Percentiles rank a stretch among this genome's conserved stretches.
Conservation (phyloP, 1,140 invertebrate species). For the Vanessa tameamea region DNA sequence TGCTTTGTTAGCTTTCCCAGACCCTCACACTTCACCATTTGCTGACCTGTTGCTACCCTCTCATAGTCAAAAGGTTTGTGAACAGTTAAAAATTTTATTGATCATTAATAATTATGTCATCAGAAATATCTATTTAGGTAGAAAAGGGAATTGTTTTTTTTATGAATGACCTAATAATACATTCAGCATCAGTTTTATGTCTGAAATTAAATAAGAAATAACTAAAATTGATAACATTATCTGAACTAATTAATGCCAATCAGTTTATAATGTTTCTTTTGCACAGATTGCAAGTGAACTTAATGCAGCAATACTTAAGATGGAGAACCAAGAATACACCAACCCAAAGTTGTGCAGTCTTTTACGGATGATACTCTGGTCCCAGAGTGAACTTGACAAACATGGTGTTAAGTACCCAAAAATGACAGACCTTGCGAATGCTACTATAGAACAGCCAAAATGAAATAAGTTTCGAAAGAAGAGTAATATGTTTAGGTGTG, state of each 20-base stretch:
- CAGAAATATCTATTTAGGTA: too few relatives aligned
- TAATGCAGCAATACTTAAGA: slow-evolving; percentile 96
- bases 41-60: slow-evolving; percentile 95
- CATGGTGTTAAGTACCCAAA: slow-evolving; percentile 96
- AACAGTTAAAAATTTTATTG: neutral
- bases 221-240: too few relatives aligned
- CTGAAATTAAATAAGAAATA: too few relatives aligned
- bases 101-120: too few relatives aligned
- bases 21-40: slow-evolving; percentile 96
- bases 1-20: slow-evolving; percentile 97
- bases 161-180: too few relatives aligned
- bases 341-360: slow-evolving; percentile 94
- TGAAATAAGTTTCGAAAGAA: slow-evolving; percentile 56
- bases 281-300: slow-evolving; percentile 96
- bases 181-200: too few relatives aligned
- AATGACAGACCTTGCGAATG: slow-evolving; percentile 93
- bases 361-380: slow-evolving; percentile 96
- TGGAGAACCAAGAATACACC: slow-evolving; percentile 93
- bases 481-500: slow-evolving; percentile 33
- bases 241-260: too few relatives aligned
- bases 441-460: slow-evolving; percentile 89
- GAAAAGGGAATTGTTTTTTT: too few relatives aligned
- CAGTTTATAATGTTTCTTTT: slow-evolving; percentile 27
- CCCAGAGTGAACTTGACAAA: slow-evolving; percentile 96
- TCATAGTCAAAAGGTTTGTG: slow-evolving; percentile 93